Evolutionary conservation across 2,888 invertebrate species (phyloP), one percentile per base, ranked within the genome.

Genomic region (Scaptomyza tumidula): DNA sequence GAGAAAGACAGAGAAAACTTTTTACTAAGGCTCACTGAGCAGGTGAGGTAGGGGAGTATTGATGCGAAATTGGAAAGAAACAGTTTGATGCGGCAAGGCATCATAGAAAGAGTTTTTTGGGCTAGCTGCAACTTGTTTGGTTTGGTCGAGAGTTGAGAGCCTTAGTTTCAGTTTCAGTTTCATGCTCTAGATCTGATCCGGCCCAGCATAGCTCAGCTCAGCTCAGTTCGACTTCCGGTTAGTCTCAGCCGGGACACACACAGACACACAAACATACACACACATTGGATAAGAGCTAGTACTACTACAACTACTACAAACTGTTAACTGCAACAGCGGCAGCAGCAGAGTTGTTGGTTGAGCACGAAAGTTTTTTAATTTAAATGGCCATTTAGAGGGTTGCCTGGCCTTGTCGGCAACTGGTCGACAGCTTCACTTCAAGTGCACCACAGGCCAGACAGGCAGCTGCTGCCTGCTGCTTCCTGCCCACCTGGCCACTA

Each of bases 301-400:
- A 33, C 33, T 19, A 16, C 49, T 14, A 43, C 53, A 50, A 49
- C 19, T 49, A 19, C 46, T 19, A 49, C 53, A 52, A 65, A 60
- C 57, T 72, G 78, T 50, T 50, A 74, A 60, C 63, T 46, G 49
- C 27, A 53, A 16, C 14, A 39, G 16, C 41, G 10, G 41, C 41
- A 41, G 16, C 16, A 14, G 43, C 49, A 41, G 45, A 70, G 65
- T 71, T 59, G 55, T 16, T 41, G n/a, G 49, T 55, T 52, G 46
- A 64, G 79, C 53, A 50, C n/a, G 73, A 41, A 81, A 86, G 61
- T 82, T 82, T 72, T 73, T 75, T 80, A 84, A 82, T 82, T 80
- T 80, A 71, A 82, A 84, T 78, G 70, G 63, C 68, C 72, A 75
- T 78, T 72, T 71, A 64, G 67, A 61, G 69, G 71, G 71, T 70